Evolutionary conservation across 2,888 invertebrate species (phyloP).

Genomic region (Eupsilia transversa): DNA sequence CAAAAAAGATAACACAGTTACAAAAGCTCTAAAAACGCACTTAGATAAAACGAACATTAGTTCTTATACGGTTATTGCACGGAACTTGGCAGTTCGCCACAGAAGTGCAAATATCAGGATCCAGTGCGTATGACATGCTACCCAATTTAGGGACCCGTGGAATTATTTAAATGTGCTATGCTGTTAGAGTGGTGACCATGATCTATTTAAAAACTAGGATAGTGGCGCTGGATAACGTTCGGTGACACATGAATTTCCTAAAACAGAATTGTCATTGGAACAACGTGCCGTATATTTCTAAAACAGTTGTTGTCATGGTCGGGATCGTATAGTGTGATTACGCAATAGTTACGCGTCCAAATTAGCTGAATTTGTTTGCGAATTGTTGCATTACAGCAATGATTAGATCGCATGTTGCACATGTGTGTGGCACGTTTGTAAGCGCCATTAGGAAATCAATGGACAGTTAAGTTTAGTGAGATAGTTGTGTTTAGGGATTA

Average conservation of each 20-base stretch:
- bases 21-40: constrained; percentile 12
- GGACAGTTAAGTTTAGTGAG: constrained; percentile 13
- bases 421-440: constrained; percentile 29
- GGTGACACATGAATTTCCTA: not conserved
- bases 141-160: constrained; percentile 52
- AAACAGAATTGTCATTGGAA: not conserved
- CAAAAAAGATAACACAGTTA: not conserved
- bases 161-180: constrained; percentile 53
- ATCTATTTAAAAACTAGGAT: not conserved
- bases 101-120: constrained; percentile 23
- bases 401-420: constrained; percentile 45
- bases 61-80: constrained; percentile 31
- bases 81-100: constrained; percentile 49
- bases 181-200: constrained; percentile 27
- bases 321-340: constrained; percentile 36
- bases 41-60: constrained; percentile 21
- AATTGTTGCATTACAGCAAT: constrained; percentile 45
- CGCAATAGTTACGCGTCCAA: constrained; percentile 50
- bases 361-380: constrained; percentile 48
- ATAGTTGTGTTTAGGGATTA: constrained; percentile 13
- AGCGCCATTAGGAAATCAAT: constrained; percentile 19
- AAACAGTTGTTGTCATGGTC: constrained; percentile 21
- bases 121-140: constrained; percentile 59
- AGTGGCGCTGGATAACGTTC: not conserved
- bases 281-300: not conserved